These are phyloP conservation scores for Nezara viridula DNA, from an alignment of 2,888 invertebrate genomes.

Conservation along the genomic window DNA sequence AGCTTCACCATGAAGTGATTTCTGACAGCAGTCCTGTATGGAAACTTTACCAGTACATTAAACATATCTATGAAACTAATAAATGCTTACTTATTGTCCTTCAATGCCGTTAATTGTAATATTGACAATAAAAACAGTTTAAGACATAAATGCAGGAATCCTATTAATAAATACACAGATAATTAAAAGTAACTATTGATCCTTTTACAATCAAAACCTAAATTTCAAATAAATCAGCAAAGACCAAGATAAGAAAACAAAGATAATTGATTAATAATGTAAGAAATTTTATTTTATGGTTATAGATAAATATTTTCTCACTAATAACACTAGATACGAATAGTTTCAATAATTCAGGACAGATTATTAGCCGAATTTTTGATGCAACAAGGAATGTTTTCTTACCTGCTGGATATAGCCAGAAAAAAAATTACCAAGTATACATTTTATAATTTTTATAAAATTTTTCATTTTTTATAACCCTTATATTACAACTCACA, in stretches of 20 bases:
- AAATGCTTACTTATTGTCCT: constrained; percentile 19
- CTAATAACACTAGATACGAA: not conserved
- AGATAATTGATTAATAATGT: not conserved
- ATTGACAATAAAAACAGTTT: not conserved
- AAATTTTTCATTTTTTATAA: too few relatives aligned
- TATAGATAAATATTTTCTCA: not conserved
- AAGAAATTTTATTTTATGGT: not conserved
- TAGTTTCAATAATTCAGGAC: not conserved
- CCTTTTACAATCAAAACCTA: not conserved
- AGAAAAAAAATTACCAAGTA: too few relatives aligned
- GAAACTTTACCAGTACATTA: not conserved
- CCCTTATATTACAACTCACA: too few relatives aligned
- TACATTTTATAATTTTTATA: too few relatives aligned
- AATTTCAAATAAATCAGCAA: not conserved
- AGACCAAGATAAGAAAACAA: not conserved
- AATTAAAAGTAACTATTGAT: not conserved
- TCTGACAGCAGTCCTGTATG: not conserved
- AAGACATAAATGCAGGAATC: not conserved
- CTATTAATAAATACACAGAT: not conserved
- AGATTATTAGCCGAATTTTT: not conserved
- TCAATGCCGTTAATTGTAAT: not conserved
- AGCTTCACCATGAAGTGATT: not conserved
- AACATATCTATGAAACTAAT: not conserved
- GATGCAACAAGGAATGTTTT: not conserved
- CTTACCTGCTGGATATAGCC: not conserved